Base-by-base conservation (phyloP, 2,888 invertebrate species). In the Drosophila paramelanica region DNA sequence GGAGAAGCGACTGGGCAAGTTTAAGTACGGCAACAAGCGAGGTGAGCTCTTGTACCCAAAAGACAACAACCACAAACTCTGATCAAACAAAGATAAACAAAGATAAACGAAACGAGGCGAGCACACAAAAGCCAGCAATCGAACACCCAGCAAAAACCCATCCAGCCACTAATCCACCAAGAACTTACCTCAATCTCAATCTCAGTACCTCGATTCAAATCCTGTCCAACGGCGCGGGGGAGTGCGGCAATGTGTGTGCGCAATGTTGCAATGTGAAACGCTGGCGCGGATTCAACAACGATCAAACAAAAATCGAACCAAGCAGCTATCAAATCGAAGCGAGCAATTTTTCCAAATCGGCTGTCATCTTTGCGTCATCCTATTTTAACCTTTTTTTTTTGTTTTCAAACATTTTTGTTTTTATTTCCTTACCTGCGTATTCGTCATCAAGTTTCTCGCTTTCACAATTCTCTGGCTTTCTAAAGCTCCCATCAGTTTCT, bases 1-100 rank as follows among this genome's bases (percentile, higher is more conserved):
- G 88, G 90, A 91, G 71, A 89, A 90, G 62, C 88, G 91, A 73
- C 92, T 93, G 51, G 93, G 91, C 60, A 93, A 94, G 90, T 92
- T 94, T 59, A 93, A 93, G 83, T 93, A 93, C 81, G 93, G 72
- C 69, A 92, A 93, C 73, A 92, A 93, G 81, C 93, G 93, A 93
- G 94, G 94, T 94, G 90, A 89, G 88, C 83, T 79, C 77, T 67
- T 64, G 58, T 52, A 68, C 72, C 79, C 73, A 68, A 46, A 46
- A 65, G 47, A 74, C 50, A 52, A 17, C 17, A 17, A 17, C 50
- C 56, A 79, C 50, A 62, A 55, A 51, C 33, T 53, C 33, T 53
- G 50, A 20, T 47, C 23, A 23, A 20, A 58, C 17, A 17, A 39
- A 42, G 8, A 49, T 25, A 11, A 36, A 14, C 27, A 17, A 41